Conservation (phyloP, 2,113 vertebrate species). For the Anolis sagrei region DNA sequence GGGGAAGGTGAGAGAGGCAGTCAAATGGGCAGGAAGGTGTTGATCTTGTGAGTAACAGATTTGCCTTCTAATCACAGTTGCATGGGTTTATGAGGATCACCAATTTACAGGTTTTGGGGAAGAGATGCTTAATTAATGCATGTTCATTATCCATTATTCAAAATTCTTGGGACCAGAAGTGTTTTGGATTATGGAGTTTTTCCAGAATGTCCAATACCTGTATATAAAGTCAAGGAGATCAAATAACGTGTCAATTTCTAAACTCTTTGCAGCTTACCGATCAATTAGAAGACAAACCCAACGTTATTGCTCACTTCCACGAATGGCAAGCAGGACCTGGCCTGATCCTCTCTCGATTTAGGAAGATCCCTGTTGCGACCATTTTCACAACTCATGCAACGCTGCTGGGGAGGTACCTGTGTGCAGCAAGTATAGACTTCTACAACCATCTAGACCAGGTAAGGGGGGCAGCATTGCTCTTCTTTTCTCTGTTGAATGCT, state of each 20-base stretch:
- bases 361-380: slow-evolving; percentile 89
- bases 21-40: too few species aligned
- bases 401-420: slow-evolving; percentile 92
- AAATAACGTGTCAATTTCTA: not conserved
- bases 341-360: slow-evolving; percentile 85
- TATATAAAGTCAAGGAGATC: too few species aligned
- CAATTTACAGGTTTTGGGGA: too few species aligned
- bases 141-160: too few species aligned
- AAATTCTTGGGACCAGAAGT: too few species aligned
- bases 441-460: slow-evolving; percentile 96
- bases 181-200: too few species aligned
- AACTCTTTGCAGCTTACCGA: slow-evolving; percentile 82
- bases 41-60: too few species aligned
- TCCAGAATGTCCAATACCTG: too few species aligned
- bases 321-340: slow-evolving; percentile 96
- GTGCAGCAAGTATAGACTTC: slow-evolving; percentile 93
- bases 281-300: slow-evolving; percentile 80
- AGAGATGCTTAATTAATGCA: too few species aligned
- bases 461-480: slow-evolving; percentile 21
- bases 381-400: slow-evolving; percentile 97
- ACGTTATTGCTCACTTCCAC: slow-evolving; percentile 90
- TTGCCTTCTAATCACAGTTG: too few species aligned
- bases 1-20: too few species aligned
- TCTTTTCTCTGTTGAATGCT: not conserved
- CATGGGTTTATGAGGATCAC: too few species aligned